These are phyloP conservation scores for Theretra japonica DNA, from an alignment of 2,888 invertebrate genomes.

Conservation along the genomic window DNA sequence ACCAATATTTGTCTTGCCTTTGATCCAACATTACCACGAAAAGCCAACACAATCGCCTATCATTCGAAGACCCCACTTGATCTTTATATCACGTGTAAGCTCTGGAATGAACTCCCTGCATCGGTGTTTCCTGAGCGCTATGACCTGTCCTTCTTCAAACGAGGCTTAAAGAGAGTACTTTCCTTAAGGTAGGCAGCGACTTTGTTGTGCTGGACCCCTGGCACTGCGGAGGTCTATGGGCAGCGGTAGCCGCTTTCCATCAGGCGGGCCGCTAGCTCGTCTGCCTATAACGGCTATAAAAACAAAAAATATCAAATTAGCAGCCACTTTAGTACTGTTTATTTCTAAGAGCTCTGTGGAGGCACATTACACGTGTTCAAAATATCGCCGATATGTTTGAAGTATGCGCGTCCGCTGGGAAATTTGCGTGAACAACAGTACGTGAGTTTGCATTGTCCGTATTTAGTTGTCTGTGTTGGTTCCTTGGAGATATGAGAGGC, in stretches of 20 bases:
- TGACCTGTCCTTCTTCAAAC: no score
- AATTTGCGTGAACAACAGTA: constrained; percentile 3
- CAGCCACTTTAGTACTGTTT: background rate
- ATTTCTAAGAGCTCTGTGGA: constrained; percentile 8
- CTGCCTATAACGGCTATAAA: no score
- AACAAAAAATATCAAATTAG: background rate
- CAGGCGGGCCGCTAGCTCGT: no score
- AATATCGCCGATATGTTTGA: background rate
- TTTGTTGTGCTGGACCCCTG: no score
- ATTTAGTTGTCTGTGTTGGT: background rate
- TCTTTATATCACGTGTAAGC: no score
- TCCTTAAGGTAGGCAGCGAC: no score
- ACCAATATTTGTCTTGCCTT: background rate
- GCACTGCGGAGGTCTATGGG: no score
- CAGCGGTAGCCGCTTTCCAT: no score
- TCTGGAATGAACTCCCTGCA: no score
- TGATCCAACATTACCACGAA: background rate
- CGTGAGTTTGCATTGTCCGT: background rate
- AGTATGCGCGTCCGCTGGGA: constrained; percentile 9
- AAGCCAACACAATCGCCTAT: background rate
- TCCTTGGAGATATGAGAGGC: background rate
- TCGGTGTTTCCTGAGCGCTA: no score
- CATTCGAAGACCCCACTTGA: background rate
- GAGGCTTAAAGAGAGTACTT: no score
- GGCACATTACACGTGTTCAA: constrained; percentile 13